A percentile compares a stretch with the other conserved stretches of the same genome.
Conservation (phyloP, 2,888 invertebrate species). For the Ophraella communa region DNA sequence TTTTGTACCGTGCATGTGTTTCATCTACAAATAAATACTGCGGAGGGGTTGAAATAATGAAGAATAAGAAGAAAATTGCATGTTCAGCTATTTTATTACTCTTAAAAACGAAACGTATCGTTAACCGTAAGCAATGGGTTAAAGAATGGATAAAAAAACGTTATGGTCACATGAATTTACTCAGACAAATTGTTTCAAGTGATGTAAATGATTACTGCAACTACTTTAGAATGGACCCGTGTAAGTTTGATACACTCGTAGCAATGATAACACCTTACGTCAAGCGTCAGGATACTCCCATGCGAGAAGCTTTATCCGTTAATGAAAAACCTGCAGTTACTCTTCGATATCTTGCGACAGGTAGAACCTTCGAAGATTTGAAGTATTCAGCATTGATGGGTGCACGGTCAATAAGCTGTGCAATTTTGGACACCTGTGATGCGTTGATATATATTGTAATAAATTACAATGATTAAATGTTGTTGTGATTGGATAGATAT, state of each 20-base stretch:
- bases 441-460: constrained; percentile 4
- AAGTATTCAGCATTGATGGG: constrained; percentile 11
- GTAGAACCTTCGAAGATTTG: constrained; percentile 16
- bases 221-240: constrained; percentile 23
- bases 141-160: constrained; percentile 22
- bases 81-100: constrained; percentile 1
- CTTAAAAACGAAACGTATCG: background rate
- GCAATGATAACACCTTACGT: constrained; percentile 6
- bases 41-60: background rate
- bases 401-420: constrained; percentile 2
- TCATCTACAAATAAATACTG: background rate
- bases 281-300: constrained; percentile 3
- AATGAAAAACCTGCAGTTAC: constrained; percentile 11
- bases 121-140: background rate
- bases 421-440: constrained; percentile 9
- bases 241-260: constrained; percentile 19
- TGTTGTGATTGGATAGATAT: no score
- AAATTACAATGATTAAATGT: no score
- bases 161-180: background rate
- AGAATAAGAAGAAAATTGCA: constrained; percentile 20
- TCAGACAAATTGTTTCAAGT: constrained; percentile 8
- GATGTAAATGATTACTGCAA: constrained; percentile 18
- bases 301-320: no score
- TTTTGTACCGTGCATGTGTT: background rate
- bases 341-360: constrained; percentile 15